Base-by-base conservation (phyloP, 2,113 vertebrate species). In the Neofelis nebulosa region DNA sequence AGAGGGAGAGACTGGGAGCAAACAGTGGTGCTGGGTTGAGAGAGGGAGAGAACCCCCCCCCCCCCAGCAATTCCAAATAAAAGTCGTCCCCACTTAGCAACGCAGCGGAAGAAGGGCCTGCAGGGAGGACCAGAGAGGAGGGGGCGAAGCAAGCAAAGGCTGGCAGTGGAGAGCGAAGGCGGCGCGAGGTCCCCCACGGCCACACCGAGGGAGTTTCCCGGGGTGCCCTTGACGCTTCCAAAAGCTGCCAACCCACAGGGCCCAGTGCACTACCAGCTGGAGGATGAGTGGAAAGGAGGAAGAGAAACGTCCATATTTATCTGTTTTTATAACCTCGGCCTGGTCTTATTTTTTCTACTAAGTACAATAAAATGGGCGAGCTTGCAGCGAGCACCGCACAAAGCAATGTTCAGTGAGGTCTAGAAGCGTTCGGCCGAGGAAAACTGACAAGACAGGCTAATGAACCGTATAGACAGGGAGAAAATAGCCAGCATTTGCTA, bases 361-460 rank as follows among this genome's bases (percentile, higher is more conserved):
- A 98, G 97, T 96, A 98, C 98, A 98, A 98, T 98, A 98, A 98
- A 99, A 99, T 98, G 98, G 98, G 98, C 89, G 96, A 98, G 92
- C 90, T 99, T 98, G 98, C 98, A 98, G 98, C 86, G 96, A 97
- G 98, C 98, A 98, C 87, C 95, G 97, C 98, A 99, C 99, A 99
- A 99, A 99, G 99, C 99, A 99, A 99, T 99, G 99, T 99, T 99
- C 99, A 99, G 99, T 99, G 99, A 99, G 99, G 99, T 99, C 99
- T 99, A 99, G 99, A 99, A 99, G 99, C 99, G 98, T 93, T 98
- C 98, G 99, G 99, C 99, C 98, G 99, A 98, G 99, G 99, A 99
- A 99, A 99, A 99, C 99, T 99, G 99, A 99, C 99, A 99, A 99
- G 99, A 99, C 99, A 98, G 98, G 98, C 98, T 99, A 99, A 99